Evolutionary conservation across 2,113 vertebrate species (phyloP).

Genomic region (Corythornis madagascariensis): DNA sequence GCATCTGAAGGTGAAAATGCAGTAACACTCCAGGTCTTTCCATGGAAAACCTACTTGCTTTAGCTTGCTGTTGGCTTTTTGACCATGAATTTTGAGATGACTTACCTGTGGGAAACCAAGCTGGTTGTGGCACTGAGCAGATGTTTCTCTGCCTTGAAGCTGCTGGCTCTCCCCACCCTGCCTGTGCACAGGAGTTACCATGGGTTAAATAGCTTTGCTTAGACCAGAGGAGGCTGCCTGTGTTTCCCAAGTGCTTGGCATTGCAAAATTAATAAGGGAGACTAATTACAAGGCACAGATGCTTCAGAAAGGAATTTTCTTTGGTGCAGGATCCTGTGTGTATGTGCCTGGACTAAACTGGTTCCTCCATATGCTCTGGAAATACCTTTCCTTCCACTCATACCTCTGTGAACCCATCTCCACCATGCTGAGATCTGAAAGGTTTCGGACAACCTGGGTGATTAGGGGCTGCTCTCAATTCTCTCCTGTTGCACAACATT

Average conservation of each 20-base stretch:
- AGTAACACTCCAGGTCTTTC: background rate
- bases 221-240: background rate
- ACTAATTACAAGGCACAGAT: background rate
- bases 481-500: background rate
- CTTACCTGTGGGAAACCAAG: background rate
- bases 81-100: background rate
- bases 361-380: background rate
- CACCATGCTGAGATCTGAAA: background rate
- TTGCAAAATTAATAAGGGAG: background rate
- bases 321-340: background rate
- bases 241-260: background rate
- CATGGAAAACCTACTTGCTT: background rate
- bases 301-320: background rate
- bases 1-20: background rate
- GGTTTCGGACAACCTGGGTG: background rate
- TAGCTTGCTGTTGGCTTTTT: background rate
- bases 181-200: fast-evolving
- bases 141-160: background rate
- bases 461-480: background rate
- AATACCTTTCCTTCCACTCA: background rate
- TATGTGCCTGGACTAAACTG: background rate
- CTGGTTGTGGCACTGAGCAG: background rate
- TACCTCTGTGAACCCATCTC: background rate
- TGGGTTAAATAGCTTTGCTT: background rate
- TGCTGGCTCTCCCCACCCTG: background rate